phyloP scores from a whole-genome alignment of 2,797 vertebrate species.

The Hypotaenidia philippensis region DNA sequence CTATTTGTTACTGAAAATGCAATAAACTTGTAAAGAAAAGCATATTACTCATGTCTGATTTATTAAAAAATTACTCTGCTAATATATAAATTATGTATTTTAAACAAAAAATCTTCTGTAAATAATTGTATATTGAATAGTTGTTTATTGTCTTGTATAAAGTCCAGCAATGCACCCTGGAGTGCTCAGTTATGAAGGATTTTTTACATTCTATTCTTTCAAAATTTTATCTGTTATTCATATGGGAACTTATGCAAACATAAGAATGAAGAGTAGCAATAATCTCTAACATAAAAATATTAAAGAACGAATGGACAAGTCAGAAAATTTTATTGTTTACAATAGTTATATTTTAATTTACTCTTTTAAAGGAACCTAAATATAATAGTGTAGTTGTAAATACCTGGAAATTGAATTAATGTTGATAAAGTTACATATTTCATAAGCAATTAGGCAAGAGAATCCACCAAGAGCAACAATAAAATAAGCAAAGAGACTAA shows the following conservation, averaged over 20 bases:
- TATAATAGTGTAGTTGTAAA: too few species aligned
- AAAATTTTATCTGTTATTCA: neutral
- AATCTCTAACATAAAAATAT: neutral
- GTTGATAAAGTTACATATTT: too few species aligned
- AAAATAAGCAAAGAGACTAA: too few species aligned
- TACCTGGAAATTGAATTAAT: too few species aligned
- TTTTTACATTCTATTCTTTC: neutral
- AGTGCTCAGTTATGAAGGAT: neutral
- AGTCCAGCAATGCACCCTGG: neutral
- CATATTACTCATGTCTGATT: neutral
- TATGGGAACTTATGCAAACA: neutral
- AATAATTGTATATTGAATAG: neutral
- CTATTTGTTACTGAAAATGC: neutral
- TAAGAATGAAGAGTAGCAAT: neutral
- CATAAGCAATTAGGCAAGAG: too few species aligned
- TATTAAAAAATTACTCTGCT: neutral
- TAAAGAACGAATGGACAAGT: neutral
- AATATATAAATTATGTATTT: rapidly evolving
- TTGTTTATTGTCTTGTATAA: neutral
- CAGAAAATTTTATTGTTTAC: neutral
- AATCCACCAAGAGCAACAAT: too few species aligned
- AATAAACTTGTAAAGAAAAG: neutral
- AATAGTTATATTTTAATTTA: too few species aligned
- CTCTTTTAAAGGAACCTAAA: too few species aligned
- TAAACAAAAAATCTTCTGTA: neutral